Base-by-base conservation (phyloP, 2,888 invertebrate species). In the Cosmia trapezina region DNA sequence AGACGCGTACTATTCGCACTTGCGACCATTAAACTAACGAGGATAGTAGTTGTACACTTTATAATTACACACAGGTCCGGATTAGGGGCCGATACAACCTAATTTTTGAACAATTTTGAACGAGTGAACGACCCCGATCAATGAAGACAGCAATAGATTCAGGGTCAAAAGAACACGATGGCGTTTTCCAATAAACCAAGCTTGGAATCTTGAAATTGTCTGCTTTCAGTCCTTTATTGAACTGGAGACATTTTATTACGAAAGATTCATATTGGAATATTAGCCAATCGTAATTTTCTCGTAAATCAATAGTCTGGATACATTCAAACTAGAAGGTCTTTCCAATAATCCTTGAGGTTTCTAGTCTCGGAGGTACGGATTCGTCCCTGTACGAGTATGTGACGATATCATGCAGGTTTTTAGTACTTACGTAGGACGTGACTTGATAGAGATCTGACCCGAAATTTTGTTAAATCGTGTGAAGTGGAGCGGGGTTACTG, bases 391-490 rank as follows among this genome's bases (percentile, higher is more conserved):
- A 22, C 14, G 17, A 51, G 28, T 49, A 51, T 65, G 57, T 62
- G 59, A 64, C 62, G 66, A 53, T 67, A 54, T 70, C 43, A 69
- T 65, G 68, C 74, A 68, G 69, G 62, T 65, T 74, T 53, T 71
- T 68, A 59, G 61, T 78, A 70, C 59, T 60, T 54, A 73, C 62
- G 4, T 37, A 6, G 5, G 64, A 84, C 87, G 81, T 87, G 88
- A 74, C 76, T 73, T 19, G 85, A 88, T 87, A 78, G 59, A 41
- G 68, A 86, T 87, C 83, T 76, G 70, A 76, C 59, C 70, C 68
- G 63, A 84, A 80, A 74, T 80, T 56, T 76, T 65, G 80, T 76
- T 67, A 43, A 81, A 81, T 63, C 70, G 70, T 84, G 78, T 80
- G 71, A 86, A 81, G 73, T 68, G 60, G 78, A 72, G 75, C 81